Base-by-base conservation (phyloP, 2,113 vertebrate species). In the Microcebus griseorufus region DNA sequence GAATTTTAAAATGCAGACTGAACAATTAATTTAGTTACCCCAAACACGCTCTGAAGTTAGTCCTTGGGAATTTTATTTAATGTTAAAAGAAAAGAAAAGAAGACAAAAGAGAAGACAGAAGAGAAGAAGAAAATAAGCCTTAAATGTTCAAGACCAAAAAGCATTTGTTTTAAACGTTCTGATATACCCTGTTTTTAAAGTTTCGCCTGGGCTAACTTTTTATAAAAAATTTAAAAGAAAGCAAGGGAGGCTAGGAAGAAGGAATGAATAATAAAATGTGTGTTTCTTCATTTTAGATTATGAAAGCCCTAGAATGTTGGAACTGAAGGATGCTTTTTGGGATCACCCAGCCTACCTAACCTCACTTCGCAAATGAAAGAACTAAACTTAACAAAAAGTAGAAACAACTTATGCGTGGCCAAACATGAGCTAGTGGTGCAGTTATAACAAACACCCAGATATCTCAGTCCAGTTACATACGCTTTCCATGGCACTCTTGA, bases 21-120 rank as follows among this genome's bases (percentile, higher is more conserved):
- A 73, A 92, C 72, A 90, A 84, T 96, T 93, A 78, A 94, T 90
- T 58, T 69, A 90, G 88, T 94, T 90, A 82, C 78, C n/a, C 85
- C 58, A 60, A 93, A 96, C 37, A 90, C 29, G 83, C 60, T 96
- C 90, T 90, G 37, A 90, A 94, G 80, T 95, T 94, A 32, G 29
- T 75, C 79, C 45, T 73, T 95, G 48, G 73, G 27, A 84, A 90
- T 73, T 87, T 88, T 92, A 75, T 65, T 91, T 78, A 90, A 80
- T 25, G 27, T 42, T 81, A 1, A 64, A 55, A 70, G 67, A 27
- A 60, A 39, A 20, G 25, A 29, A 20, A 14, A 55, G 4, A 34
- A 75, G 42, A 76, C 27, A 76, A 64, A 62, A 27, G 25, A 64
- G 62, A 27, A 64, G 62, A 5, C 9, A 62, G 62, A 27, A 64